A percentile compares a stretch with the other conserved stretches of the same genome.
These are phyloP conservation scores for Tachysurus vachellii DNA, from an alignment of 2,113 vertebrate species.

Conservation along the genomic window DNA sequence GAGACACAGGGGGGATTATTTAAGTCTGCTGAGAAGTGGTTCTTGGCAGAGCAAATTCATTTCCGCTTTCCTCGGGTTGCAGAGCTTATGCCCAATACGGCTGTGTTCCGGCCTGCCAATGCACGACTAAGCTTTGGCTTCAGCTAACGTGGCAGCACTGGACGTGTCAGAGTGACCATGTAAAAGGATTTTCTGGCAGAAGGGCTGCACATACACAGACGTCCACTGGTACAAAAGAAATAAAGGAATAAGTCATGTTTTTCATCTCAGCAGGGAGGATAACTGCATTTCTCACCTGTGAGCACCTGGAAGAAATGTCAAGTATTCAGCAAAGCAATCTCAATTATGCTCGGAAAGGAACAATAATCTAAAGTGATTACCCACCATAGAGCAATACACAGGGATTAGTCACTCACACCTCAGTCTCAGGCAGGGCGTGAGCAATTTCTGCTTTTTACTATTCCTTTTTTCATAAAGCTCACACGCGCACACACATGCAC, in stretches of 20 bases:
- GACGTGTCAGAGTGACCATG: slow-evolving; percentile 40
- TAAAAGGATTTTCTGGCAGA: slow-evolving; percentile 38
- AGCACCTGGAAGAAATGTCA: not conserved
- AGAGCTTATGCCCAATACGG: slow-evolving; percentile 22
- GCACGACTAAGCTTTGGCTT: slow-evolving; percentile 27
- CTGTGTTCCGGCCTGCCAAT: slow-evolving; percentile 21
- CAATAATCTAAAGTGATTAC: slow-evolving; percentile 4
- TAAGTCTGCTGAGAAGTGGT: slow-evolving; percentile 31
- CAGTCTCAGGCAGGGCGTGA: not conserved
- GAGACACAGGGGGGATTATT: slow-evolving; percentile 45
- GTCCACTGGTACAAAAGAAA: not conserved
- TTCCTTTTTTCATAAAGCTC: not conserved
- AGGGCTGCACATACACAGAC: not conserved
- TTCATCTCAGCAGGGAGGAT: not conserved
- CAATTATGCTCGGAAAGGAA: not conserved
- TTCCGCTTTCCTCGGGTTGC: slow-evolving; percentile 33
- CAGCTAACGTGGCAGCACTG: slow-evolving; percentile 45
- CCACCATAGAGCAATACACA: not conserved
- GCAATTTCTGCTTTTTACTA: not conserved
- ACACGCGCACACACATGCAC: not conserved
- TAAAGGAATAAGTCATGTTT: slow-evolving; percentile 20
- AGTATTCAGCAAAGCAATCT: not conserved
- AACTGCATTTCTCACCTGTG: not conserved
- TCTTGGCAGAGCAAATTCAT: slow-evolving; percentile 44
- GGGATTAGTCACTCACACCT: not conserved